A percentile compares a stretch with the other conserved stretches of the same genome.
These are phyloP conservation scores for Lamellibrachia columna DNA, from an alignment of 2,888 invertebrate genomes.

Conservation along the genomic window DNA sequence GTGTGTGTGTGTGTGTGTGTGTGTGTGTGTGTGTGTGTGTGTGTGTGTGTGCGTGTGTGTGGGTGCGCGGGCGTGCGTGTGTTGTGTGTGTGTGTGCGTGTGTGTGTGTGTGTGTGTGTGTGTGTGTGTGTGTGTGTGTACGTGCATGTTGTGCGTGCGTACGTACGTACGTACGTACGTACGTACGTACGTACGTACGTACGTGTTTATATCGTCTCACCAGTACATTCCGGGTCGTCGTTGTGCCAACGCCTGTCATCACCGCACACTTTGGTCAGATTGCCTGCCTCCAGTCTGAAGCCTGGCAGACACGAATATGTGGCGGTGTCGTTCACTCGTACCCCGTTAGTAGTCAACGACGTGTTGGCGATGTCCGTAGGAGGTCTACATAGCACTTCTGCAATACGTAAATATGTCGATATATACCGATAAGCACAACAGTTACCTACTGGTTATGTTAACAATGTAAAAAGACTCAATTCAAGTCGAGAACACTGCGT, in stretches of 20 bases:
- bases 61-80: too few relatives aligned
- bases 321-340: background rate
- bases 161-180: background rate
- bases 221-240: background rate
- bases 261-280: background rate
- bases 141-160: background rate
- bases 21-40: background rate
- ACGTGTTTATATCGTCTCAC: background rate
- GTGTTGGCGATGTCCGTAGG: background rate
- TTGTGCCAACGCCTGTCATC: background rate
- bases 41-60: background rate
- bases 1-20: background rate
- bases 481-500: background rate
- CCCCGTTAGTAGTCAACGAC: background rate
- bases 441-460: background rate
- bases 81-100: background rate
- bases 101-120: too few relatives aligned
- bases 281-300: background rate
- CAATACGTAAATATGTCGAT: background rate
- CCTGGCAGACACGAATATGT: background rate
- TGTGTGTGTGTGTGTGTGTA: background rate
- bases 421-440: background rate
- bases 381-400: background rate
- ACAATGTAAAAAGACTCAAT: too few relatives aligned
- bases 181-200: background rate